Base-by-base conservation (phyloP, 30 jellyfish, hydroid and myxozoan genomes). In the Sanderia malayensis region DNA sequence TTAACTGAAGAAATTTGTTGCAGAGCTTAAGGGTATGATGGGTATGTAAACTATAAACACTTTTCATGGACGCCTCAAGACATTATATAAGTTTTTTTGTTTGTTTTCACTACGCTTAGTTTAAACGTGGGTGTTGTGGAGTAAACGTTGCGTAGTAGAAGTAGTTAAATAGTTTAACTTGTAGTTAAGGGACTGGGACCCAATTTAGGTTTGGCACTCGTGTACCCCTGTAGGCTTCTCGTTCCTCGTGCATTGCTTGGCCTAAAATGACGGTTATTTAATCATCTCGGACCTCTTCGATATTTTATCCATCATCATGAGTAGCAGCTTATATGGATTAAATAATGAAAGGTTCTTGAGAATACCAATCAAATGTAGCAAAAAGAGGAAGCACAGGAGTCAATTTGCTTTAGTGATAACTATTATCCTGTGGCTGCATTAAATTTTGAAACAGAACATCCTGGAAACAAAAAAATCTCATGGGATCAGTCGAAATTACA, bases 1-100 rank as follows among this genome's bases (percentile, higher is more conserved):
- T 57, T 4, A 57, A 57, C n/a, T 57, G 68, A 20, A 57, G 31
- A 57, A n/a, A 20, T 57, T 57, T 57, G 55, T 41, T 41, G 55
- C 55, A 41, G 55, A 41, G 15, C 55, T 41, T 41, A n/a, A n/a
- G n/a, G n/a, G n/a, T n/a, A n/a, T n/a, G n/a, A 41, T 41, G 55
- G 55, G 55, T 41, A 41, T 15, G 55, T 41, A 15, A 41, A 41
- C 55, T 41, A 41, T 41, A 41, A 41, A 41, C 55, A 41, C 8
- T 41, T 41, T 41, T 41, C 15, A 15, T 41, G 55, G 55, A 41
- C 55, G 55, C 8, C 55, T 41, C 55, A 41, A 41, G 55, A 41
- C 55, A 41, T 15, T 41, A 41, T 41, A 15, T 41, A 41, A 41
- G 15, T 41, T 41, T 41, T 8, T 41, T 41, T 41, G 8, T 41